phyloP scores from a whole-genome alignment of 2,797 vertebrate genomes.

The Liparis tanakae region DNA sequence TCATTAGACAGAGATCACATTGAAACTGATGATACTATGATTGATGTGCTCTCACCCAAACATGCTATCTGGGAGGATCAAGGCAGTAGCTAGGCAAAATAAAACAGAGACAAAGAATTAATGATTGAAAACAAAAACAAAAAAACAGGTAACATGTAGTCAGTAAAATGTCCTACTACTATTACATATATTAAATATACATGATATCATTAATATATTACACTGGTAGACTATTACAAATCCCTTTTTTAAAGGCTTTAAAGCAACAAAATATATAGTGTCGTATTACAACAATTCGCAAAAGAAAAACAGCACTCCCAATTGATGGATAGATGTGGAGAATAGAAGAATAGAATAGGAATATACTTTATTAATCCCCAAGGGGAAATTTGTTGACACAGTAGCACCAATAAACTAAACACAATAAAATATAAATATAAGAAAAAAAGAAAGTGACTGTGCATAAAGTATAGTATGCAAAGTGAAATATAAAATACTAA shows the following conservation, averaged over 20 bases:
- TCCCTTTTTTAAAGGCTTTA: background rate
- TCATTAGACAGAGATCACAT: constrained; percentile 73
- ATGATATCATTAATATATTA: background rate
- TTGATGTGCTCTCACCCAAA: constrained; percentile 56
- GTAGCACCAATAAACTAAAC: too few species aligned
- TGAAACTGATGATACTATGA: constrained; percentile 62
- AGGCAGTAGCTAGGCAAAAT: constrained; percentile 30
- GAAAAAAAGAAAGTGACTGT: too few species aligned
- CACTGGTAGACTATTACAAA: background rate
- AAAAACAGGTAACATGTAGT: background rate
- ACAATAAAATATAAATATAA: too few species aligned
- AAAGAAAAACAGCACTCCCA: background rate
- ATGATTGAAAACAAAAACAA: constrained; percentile 27
- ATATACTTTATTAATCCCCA: too few species aligned
- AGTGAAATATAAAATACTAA: too few species aligned
- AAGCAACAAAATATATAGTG: background rate
- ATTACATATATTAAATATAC: background rate
- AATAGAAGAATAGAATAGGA: too few species aligned
- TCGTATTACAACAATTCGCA: too few species aligned
- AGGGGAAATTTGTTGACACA: too few species aligned
- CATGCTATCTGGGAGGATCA: constrained; percentile 50
- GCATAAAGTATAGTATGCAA: too few species aligned
- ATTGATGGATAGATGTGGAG: background rate
- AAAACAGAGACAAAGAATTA: constrained; percentile 15
- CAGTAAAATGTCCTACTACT: background rate